phyloP scores from a whole-genome alignment of 2,113 vertebrate genomes.

The Chitala chitala region DNA sequence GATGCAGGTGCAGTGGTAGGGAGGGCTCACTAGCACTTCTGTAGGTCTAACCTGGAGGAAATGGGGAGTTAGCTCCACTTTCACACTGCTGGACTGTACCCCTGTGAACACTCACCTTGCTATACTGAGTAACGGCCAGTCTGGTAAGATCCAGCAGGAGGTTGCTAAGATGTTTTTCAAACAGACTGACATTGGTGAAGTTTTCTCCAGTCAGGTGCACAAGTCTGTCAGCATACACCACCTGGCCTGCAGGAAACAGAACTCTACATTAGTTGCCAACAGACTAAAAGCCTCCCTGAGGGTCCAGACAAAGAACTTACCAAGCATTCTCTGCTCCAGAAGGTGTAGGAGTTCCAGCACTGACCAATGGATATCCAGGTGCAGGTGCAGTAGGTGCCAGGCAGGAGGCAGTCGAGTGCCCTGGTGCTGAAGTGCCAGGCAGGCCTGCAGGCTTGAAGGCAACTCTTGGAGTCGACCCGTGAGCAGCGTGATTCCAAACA shows the following conservation, averaged over 20 bases:
- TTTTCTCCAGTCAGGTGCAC: constrained; percentile 82
- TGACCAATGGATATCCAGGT: constrained; percentile 88
- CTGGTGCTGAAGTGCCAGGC: constrained; percentile 77
- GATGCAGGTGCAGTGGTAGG: constrained; percentile 75
- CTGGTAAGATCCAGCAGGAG: constrained; percentile 80
- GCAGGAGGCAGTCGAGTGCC: constrained; percentile 87
- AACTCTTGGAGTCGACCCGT: constrained; percentile 75
- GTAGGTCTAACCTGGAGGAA: constrained; percentile 76
- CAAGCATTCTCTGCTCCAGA: constrained; percentile 75
- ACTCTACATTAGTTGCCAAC: constrained; percentile 68
- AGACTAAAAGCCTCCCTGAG: constrained; percentile 74
- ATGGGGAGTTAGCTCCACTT: constrained; percentile 8
- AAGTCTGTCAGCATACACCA: constrained; percentile 83
- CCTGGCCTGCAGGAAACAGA: constrained; percentile 69
- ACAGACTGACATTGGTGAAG: constrained; percentile 80
- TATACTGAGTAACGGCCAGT: constrained; percentile 78
- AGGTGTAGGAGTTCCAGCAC: constrained; percentile 83
- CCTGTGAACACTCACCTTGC: constrained; percentile 71
- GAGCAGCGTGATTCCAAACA: constrained; percentile 74
- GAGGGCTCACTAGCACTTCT: constrained; percentile 70
- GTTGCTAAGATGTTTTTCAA: constrained; percentile 82
- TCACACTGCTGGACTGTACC: background rate
- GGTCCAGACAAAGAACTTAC: constrained; percentile 87
- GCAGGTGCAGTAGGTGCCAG: constrained; percentile 91
- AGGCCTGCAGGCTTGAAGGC: constrained; percentile 66